Base-by-base conservation (phyloP, 1,140 invertebrate genomes). In the Theocolax elegans region DNA sequence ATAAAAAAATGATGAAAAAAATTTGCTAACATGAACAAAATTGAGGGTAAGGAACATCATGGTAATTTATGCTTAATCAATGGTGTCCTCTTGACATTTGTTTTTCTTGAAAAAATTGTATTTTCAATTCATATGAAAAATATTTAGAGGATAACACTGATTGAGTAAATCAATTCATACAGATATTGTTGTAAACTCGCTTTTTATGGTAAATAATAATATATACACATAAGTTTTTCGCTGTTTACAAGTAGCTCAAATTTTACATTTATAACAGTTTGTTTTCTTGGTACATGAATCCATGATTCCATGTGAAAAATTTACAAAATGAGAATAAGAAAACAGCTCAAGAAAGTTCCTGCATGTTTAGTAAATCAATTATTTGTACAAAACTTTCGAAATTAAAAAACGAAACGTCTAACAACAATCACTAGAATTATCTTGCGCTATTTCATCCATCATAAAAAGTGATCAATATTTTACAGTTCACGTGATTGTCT, bases 381-480 rank as follows among this genome's bases (percentile, higher is more conserved):
- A 59, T 74, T 71, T 71, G 68, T 74, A 74, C 68, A 74, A 74
- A 67, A 70, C 56, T 67, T 67, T 56, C 23, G 62, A 71, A 73
- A 73, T 73, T 67, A 75, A 71, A 71, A 71, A 75, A 59, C 53
- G 48, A 69, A 65, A 49, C 27, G 51, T 59, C 21, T 59, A 65
- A 65, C 51, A 71, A 66, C 51, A 71, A 58, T 51, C 49, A 65
- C 62, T 65, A 59, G 58, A 59, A 46, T 71, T 71, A 66, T 42
- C 44, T 65, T 65, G 48, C 49, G 58, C 60, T 59, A 66, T 59
- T 65, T 71, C 67, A 71, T 71, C 60, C 68, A 71, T 74, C 67
- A 73, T 75, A 73, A 70, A 74, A 76, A 75, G 48, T 69, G 65
- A 71, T 72, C 69, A 59, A 67, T 81, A 81, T 81, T 69, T 80